Percentiles rank a stretch among this genome's conserved stretches.
phyloP scores from a whole-genome alignment of 1,140 invertebrate genomes.

The Bombus confusus region DNA sequence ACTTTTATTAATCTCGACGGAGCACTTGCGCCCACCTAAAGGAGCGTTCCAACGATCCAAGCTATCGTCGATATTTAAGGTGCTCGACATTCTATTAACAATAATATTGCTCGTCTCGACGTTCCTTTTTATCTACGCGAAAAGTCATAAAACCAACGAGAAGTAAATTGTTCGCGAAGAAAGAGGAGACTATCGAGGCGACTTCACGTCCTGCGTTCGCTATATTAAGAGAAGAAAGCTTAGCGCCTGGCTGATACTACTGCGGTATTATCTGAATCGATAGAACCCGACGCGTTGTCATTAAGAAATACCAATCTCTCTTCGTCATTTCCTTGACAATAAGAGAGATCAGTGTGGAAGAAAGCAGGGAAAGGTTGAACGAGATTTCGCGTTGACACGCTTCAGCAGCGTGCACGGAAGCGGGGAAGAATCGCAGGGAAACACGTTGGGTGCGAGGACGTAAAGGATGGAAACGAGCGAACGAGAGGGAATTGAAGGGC shows the following conservation, averaged over 20 bases:
- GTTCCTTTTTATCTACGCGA: neutral
- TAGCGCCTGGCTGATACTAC: neutral
- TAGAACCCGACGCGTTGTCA: neutral
- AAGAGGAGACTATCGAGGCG: neutral
- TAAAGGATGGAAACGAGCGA: constrained; percentile 41
- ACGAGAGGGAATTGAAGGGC: constrained; percentile 62
- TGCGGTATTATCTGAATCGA: neutral
- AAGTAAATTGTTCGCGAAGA: neutral
- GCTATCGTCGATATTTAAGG: no score
- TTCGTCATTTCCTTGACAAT: neutral
- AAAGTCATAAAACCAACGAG: neutral
- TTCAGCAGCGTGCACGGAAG: neutral
- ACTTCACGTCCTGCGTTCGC: neutral
- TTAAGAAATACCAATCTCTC: neutral
- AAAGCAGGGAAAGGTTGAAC: neutral
- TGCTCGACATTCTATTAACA: no score
- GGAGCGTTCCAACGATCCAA: no score
- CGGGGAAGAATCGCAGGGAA: neutral
- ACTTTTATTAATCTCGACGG: no score
- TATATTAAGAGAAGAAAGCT: neutral
- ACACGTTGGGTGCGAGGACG: constrained; percentile 10
- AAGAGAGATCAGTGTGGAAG: neutral
- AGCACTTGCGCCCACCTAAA: no score
- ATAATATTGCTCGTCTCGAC: no score
- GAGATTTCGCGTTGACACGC: neutral